Evolutionary conservation across 2,113 vertebrate genomes (phyloP).

Genomic region (Paramormyrops kingsleyae): DNA sequence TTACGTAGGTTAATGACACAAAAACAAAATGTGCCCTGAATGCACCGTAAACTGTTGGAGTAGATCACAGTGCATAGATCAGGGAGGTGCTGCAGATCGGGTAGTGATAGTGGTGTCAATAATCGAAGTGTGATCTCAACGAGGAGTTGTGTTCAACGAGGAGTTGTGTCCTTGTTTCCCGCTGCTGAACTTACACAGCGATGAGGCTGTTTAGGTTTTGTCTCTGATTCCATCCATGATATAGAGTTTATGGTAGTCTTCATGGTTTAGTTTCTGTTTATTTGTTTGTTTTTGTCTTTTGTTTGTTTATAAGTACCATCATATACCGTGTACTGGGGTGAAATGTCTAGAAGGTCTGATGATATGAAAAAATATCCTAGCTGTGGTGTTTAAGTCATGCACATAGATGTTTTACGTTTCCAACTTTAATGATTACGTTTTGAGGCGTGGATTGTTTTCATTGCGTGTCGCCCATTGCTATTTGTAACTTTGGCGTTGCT

Average conservation of each 20-base stretch:
- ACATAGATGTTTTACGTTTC: background rate
- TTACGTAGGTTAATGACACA: background rate
- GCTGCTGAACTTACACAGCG: background rate
- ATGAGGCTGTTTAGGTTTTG: background rate
- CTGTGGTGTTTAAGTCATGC: background rate
- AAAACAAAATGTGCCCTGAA: background rate
- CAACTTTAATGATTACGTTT: background rate
- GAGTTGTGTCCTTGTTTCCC: background rate
- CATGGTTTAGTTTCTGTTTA: background rate
- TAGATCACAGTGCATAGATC: background rate
- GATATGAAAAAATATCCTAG: background rate
- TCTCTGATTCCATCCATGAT: background rate
- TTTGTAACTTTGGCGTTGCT: background rate
- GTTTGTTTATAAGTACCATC: background rate
- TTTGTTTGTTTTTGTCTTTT: background rate
- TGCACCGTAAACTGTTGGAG: background rate
- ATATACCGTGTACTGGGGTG: background rate
- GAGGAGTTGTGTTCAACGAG: background rate
- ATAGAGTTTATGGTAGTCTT: background rate
- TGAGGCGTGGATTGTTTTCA: background rate
- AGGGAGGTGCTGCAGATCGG: too few relatives aligned
- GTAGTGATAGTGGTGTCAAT: background rate
- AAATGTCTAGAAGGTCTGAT: background rate
- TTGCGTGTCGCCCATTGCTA: background rate
- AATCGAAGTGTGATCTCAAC: background rate